A percentile compares a stretch with the other conserved stretches of the same genome.
phyloP scores from a whole-genome alignment of 2,888 invertebrate genomes.

The Carcina quercana region DNA sequence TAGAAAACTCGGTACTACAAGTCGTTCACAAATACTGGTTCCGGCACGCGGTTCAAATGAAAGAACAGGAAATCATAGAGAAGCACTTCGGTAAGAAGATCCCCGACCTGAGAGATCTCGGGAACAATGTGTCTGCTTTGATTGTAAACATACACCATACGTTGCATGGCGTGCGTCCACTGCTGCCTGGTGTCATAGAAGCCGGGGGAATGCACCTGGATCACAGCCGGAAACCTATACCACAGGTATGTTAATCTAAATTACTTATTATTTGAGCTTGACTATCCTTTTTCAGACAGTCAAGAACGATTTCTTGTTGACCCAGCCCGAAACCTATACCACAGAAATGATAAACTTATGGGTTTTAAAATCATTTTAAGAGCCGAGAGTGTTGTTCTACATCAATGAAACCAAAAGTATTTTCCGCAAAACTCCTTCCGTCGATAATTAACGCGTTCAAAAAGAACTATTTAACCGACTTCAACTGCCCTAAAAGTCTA shows the following conservation, averaged over 20 bases:
- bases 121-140: slow-evolving; percentile 65
- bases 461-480: no score
- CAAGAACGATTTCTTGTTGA: no score
- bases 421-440: no score
- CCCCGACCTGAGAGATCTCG: slow-evolving; percentile 66
- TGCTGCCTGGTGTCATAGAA: slow-evolving; percentile 74
- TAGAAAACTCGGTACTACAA: slow-evolving; percentile 46
- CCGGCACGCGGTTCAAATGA: slow-evolving; percentile 38
- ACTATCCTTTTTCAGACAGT: no score
- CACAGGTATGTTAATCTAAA: slow-evolving; percentile 45
- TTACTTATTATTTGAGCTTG: no score
- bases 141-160: slow-evolving; percentile 77
- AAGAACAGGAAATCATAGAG: slow-evolving; percentile 52
- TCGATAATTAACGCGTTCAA: no score
- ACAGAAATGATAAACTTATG: no score
- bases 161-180: slow-evolving; percentile 71
- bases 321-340: no score
- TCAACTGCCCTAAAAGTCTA: no score
- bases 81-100: slow-evolving; percentile 59
- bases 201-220: slow-evolving; percentile 77
- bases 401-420: no score
- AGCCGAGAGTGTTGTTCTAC: no score
- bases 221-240: slow-evolving; percentile 47
- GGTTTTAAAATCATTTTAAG: no score
- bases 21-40: slow-evolving; percentile 45